Evolutionary conservation across 1,140 invertebrate genomes (phyloP).

Genomic region (Drosophila truncata): DNA sequence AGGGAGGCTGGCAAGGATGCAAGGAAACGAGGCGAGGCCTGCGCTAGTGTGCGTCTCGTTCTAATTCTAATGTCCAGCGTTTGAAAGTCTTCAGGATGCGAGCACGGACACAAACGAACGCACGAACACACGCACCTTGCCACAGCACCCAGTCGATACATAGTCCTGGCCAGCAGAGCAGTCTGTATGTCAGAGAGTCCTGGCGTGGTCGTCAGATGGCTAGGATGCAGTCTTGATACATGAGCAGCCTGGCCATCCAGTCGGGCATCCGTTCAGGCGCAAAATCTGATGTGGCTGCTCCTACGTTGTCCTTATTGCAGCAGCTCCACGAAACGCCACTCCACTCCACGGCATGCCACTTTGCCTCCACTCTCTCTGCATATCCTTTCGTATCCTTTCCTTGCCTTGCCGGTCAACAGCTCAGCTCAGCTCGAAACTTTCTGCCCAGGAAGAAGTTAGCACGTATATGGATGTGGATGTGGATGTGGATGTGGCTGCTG

Average conservation of each 20-base stretch:
- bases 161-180: slow-evolving; percentile 25
- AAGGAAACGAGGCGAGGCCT: slow-evolving; percentile 20
- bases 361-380: neutral
- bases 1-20: neutral
- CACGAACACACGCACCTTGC: slow-evolving; percentile 17
- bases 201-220: slow-evolving; percentile 56
- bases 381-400: slow-evolving; percentile 22
- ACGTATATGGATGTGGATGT: slow-evolving; percentile 29
- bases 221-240: slow-evolving; percentile 72
- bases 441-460: slow-evolving; percentile 51
- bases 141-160: slow-evolving; percentile 20
- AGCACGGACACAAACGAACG: slow-evolving; percentile 17
- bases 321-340: slow-evolving; percentile 14
- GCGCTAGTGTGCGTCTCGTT: slow-evolving; percentile 53
- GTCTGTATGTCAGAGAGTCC: slow-evolving; percentile 20
- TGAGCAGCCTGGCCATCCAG: slow-evolving; percentile 49
- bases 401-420: slow-evolving; percentile 22
- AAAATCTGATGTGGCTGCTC: slow-evolving; percentile 66
- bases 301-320: slow-evolving; percentile 62
- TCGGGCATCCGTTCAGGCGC: slow-evolving; percentile 55
- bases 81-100: slow-evolving; percentile 70
- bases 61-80: slow-evolving; percentile 67
- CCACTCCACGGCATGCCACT: slow-evolving; percentile 1
- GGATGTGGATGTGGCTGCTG: slow-evolving; percentile 3
- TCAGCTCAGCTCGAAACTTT: slow-evolving; percentile 53